Percentiles rank a stretch among this genome's conserved stretches.
phyloP scores from a whole-genome alignment of 2,113 vertebrate genomes.

The Echinops telfairi region DNA sequence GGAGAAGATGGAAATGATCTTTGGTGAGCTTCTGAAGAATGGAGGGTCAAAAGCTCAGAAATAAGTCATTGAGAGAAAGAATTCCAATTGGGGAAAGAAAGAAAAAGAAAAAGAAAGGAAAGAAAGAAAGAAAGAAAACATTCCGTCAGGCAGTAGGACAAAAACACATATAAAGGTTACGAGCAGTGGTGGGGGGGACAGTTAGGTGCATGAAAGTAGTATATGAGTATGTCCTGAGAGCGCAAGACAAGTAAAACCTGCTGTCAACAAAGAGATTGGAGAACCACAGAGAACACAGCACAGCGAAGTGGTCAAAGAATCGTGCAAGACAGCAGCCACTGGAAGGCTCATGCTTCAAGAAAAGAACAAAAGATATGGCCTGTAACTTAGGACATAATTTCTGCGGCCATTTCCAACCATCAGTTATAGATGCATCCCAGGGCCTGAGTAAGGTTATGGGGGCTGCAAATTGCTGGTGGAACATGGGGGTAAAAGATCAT shows the following conservation, averaged over 20 bases:
- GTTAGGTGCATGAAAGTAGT: too few species aligned
- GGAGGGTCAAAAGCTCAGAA: background rate
- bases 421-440: background rate
- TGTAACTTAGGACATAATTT: background rate
- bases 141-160: background rate
- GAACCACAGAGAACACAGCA: background rate
- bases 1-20: background rate
- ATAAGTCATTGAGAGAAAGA: slow-evolving; percentile 30
- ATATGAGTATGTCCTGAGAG: background rate
- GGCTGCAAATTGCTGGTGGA: too few species aligned
- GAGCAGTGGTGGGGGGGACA: too few species aligned
- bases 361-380: too few species aligned
- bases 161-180: too few species aligned
- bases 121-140: background rate
- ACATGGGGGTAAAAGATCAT: too few species aligned
- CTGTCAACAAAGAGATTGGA: background rate
- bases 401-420: background rate
- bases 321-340: background rate
- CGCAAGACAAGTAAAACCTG: background rate
- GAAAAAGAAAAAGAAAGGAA: background rate
- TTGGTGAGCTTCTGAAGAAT: background rate
- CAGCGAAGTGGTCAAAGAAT: background rate
- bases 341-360: background rate
- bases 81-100: background rate
- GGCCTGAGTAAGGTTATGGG: background rate